Evolutionary conservation across 2,888 invertebrate genomes (phyloP).

Genomic region (Hipparchia sbordonii): DNA sequence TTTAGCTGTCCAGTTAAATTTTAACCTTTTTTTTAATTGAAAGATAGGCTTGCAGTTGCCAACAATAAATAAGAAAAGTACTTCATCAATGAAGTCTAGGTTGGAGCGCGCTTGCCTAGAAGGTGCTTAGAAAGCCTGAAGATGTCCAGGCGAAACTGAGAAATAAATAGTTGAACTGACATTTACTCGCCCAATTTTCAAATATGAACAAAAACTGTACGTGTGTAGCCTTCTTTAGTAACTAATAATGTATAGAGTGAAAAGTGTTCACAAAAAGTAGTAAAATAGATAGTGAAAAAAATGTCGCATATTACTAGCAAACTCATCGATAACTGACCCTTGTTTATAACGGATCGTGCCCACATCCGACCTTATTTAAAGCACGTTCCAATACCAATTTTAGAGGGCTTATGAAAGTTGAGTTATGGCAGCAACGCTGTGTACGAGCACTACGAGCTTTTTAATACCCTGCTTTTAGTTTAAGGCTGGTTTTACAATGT

Average conservation of each 20-base stretch:
- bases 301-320: background rate
- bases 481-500: background rate
- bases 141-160: too few species aligned
- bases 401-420: conserved; percentile 21
- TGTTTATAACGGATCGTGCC: conserved; percentile 19
- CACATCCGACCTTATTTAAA: conserved; percentile 32
- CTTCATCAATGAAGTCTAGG: too few species aligned
- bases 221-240: too few species aligned
- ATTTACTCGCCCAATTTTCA: too few species aligned
- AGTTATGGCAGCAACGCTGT: conserved; percentile 10
- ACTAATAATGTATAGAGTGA: background rate
- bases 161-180: too few species aligned
- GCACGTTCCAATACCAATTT: conserved; percentile 33
- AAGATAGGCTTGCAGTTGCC: too few species aligned
- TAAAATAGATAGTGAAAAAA: background rate
- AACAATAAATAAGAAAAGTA: too few species aligned
- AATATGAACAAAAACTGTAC: too few species aligned
- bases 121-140: too few species aligned
- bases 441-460: conserved; percentile 1
- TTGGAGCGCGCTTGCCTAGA: too few species aligned
- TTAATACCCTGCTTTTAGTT: conserved; percentile 7
- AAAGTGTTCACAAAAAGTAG: background rate
- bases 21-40: too few species aligned
- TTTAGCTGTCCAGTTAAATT: too few species aligned
- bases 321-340: conserved; percentile 22